Percentiles rank a stretch among this genome's conserved stretches.
Evolutionary conservation across 2,797 vertebrate species (phyloP).

Genomic region (Alcedo atthis): DNA sequence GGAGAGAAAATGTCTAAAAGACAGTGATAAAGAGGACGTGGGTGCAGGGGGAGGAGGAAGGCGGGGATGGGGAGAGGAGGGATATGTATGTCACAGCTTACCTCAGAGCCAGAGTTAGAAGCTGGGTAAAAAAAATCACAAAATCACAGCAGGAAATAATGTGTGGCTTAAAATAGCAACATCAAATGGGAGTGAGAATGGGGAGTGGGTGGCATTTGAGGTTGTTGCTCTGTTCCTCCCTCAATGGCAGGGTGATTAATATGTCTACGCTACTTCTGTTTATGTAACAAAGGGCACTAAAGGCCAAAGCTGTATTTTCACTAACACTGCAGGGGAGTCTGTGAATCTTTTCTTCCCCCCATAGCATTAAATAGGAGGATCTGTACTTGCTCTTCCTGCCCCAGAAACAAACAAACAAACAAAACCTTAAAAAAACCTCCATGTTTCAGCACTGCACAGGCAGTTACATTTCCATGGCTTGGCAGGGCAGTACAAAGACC

Average conservation of each 20-base stretch:
- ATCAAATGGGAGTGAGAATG: slow-evolving; percentile 76
- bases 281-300: slow-evolving; percentile 70
- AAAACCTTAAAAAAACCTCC: background rate
- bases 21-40: slow-evolving; percentile 20
- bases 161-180: slow-evolving; percentile 85
- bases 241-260: slow-evolving; percentile 73
- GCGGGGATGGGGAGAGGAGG: slow-evolving; percentile 59
- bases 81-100: slow-evolving; percentile 88
- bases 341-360: slow-evolving; percentile 47
- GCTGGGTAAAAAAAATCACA: slow-evolving; percentile 80
- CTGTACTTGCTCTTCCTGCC: slow-evolving; percentile 28
- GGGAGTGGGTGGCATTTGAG: slow-evolving; percentile 77
- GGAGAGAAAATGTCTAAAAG: slow-evolving; percentile 17
- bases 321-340: slow-evolving; percentile 35
- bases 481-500: background rate
- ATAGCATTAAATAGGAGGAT: slow-evolving; percentile 54
- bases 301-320: slow-evolving; percentile 61
- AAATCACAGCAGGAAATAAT: slow-evolving; percentile 88
- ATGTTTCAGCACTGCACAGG: background rate
- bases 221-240: slow-evolving; percentile 75
- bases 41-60: slow-evolving; percentile 58
- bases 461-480: background rate
- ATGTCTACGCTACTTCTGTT: slow-evolving; percentile 61
- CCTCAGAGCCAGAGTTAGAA: slow-evolving; percentile 94
- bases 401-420: slow-evolving; percentile 7